Evolutionary conservation across 64 coral and sea anemone genomes (phyloP), one percentile per base, ranked within the genome.

Genomic region (Pocillopora damicornis): DNA sequence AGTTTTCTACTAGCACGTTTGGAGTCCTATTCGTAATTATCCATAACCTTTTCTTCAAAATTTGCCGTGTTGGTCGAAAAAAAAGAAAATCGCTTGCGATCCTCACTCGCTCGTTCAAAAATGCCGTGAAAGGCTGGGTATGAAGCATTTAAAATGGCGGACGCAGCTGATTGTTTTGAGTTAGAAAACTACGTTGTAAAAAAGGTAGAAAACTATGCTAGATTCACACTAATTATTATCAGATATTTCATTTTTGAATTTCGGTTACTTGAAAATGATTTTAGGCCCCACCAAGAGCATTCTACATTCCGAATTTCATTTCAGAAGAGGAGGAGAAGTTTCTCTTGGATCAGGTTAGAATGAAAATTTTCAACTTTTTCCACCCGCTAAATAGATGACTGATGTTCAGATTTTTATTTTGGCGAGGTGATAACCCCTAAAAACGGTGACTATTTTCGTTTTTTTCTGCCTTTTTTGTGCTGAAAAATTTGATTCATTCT

Each of bases 231-330:
- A 15, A 17, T 79, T 6, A 45, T 35, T 6, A 17, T 16, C 6
- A 25, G 13, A 10, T 1, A 15, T 45, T 18, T 88, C 59, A 37
- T 74, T 25, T 51, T 11, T n/a, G 20, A 65, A 22, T 17, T 30
- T 63, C 20, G n/a, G 1, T 37, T 13, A 38, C 51, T 18, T 75
- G 72, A 12, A 71, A 1, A 77, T 61, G 59, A 63, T 90, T 94
- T 42, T 35, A 98, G 97, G 88, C 77, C 20, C 93, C 93, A 17
- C 30, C 87, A 9, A 90, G 77, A 81, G 90, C 81, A 36, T 95
- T 90, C 67, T 99, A 99, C 68, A 88, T 99, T 18, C 97, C 97
- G 1, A 81, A 95, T 69, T 92, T 89, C 13, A 93, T 99, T 63
- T 88, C 90, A 58, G 78, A 89, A 58, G 81, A 81, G 2, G 97